Evolutionary conservation across 2,888 invertebrate species (phyloP).

Genomic region (Agrotis segetum): DNA sequence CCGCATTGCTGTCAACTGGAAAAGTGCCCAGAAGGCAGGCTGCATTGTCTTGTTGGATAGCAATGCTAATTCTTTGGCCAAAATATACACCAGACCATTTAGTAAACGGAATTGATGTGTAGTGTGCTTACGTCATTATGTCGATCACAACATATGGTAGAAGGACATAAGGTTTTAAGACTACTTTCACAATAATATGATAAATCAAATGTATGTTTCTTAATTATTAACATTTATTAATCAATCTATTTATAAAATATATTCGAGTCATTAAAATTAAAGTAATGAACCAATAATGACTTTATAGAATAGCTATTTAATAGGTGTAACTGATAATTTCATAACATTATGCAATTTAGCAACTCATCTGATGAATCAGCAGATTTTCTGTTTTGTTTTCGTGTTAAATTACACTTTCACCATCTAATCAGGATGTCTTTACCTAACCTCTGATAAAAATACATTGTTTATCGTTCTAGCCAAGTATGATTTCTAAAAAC

Average conservation of each 20-base stretch:
- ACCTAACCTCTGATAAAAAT: background rate
- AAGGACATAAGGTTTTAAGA: background rate
- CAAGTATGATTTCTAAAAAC: too few relatives aligned
- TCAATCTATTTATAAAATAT: background rate
- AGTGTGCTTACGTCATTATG: too few relatives aligned
- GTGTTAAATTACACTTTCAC: conserved; percentile 1
- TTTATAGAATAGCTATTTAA: background rate
- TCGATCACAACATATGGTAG: too few relatives aligned
- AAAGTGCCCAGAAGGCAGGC: too few relatives aligned
- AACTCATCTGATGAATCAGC: conserved; percentile 11
- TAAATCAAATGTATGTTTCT: background rate
- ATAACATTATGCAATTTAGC: conserved; percentile 24
- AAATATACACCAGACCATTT: too few relatives aligned
- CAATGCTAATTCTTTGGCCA: too few relatives aligned
- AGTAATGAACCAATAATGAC: background rate
- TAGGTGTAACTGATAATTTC: background rate
- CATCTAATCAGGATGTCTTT: background rate
- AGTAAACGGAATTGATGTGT: too few relatives aligned
- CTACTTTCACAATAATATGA: background rate
- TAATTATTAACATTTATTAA: background rate
- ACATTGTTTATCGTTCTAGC: background rate
- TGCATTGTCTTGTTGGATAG: too few relatives aligned
- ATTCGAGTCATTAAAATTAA: background rate
- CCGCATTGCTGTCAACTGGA: too few relatives aligned
- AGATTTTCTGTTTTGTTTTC: conserved; percentile 4